A percentile compares a stretch with the other conserved stretches of the same genome.
phyloP scores from a whole-genome alignment of 1,140 invertebrate species.

The Muscidifurax raptorellus region DNA sequence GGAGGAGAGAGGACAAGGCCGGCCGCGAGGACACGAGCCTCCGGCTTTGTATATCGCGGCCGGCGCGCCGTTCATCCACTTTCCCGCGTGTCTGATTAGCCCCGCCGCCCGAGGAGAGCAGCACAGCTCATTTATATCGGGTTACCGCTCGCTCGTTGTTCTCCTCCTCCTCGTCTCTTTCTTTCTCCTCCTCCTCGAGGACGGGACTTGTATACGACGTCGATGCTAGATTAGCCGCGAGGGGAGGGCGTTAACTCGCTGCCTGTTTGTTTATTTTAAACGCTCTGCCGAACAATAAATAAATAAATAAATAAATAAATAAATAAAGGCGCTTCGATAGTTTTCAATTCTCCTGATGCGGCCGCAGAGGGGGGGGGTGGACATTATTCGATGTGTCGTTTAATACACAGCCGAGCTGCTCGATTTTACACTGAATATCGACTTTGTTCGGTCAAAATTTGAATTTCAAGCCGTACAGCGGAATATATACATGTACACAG shows the following conservation, averaged over 20 bases:
- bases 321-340: constrained; percentile 15
- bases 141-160: constrained; percentile 1
- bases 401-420: constrained; percentile 46
- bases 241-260: background rate
- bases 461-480: constrained; percentile 35
- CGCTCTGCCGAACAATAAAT: background rate
- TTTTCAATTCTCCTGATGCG: constrained; percentile 51
- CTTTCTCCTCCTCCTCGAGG: background rate
- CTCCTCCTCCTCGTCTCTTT: background rate
- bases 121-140: background rate
- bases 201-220: constrained; percentile 1
- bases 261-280: background rate
- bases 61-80: constrained; percentile 1
- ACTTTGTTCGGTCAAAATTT: constrained; percentile 43
- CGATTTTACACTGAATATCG: constrained; percentile 44
- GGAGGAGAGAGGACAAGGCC: constrained; percentile 3
- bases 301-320: no score
- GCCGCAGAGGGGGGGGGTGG: no score
- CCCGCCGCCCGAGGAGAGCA: background rate
- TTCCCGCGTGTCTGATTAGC: constrained; percentile 16
- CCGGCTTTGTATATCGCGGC: constrained; percentile 4
- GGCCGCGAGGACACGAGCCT: background rate
- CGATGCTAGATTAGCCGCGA: constrained; percentile 1
- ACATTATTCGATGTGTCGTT: constrained; percentile 49
- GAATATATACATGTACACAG: constrained; percentile 6